Evolutionary conservation across 2,113 vertebrate genomes (phyloP).

Genomic region (Ceuthmochares aereus): DNA sequence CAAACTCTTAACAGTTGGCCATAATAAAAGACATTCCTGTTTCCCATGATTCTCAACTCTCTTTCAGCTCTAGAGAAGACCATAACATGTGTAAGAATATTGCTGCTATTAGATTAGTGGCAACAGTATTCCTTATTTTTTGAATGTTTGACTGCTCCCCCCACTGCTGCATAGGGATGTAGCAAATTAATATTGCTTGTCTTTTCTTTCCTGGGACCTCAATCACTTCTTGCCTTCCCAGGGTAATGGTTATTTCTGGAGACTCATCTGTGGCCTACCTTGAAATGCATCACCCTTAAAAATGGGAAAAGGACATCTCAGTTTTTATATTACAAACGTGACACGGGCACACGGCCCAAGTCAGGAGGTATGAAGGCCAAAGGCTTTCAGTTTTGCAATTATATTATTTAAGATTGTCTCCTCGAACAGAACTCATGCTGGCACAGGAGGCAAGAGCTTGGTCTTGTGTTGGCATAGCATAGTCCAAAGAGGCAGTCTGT

Average conservation of each 20-base stretch:
- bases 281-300: not conserved
- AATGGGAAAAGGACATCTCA: not conserved
- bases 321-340: not conserved
- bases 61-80: not conserved
- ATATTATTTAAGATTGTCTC: not conserved
- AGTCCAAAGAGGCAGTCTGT: not conserved
- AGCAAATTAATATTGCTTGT: not conserved
- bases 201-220: not conserved
- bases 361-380: not conserved
- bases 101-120: slow-evolving; percentile 22
- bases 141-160: not conserved
- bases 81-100: not conserved
- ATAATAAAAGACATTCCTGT: not conserved
- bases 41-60: not conserved
- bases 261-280: not conserved
- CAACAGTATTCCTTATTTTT: not conserved
- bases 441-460: rapidly evolving
- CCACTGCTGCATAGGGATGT: not conserved
- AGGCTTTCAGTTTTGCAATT: not conserved
- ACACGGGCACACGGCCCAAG: not conserved
- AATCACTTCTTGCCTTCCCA: not conserved
- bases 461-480: not conserved
- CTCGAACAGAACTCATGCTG: not conserved
- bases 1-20: not conserved
- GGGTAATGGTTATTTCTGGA: not conserved